Base-by-base conservation (phyloP, 2,888 invertebrate species). In the Pseudococcus jackbeardsleyi region DNA sequence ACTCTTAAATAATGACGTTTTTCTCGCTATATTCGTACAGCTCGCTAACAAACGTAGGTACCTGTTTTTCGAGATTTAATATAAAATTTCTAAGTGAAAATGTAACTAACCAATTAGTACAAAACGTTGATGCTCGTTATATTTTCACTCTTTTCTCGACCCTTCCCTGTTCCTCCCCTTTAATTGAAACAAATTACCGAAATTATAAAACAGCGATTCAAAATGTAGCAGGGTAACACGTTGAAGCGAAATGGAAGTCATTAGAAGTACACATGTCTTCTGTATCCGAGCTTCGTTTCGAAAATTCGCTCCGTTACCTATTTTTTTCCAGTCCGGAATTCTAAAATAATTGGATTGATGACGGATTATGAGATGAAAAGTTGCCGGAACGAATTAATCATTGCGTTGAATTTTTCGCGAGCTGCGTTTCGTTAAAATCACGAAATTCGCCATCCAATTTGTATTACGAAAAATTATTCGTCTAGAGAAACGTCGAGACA, bases 1-100 rank as follows among this genome's bases (percentile, higher is more conserved):
- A 72, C 7, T 72, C 33, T 33, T 72, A 33, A 72, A 72, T 72
- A 15, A 72, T 39, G 72, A 33, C 79, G 79, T 42, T 79, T 79
- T 79, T 42, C 17, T 26, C 33, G 12, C 33, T 19, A 72, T 12
- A 12, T 33, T 72, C 33, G 15, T 33, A 33, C 26, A 33, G 26
- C 26, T 72, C 26, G 4, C 5, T 26, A 33, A 42, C 22, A 79
- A 42, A n/a, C 33, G 26, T 33, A 3, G 26, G 7, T 46, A 42
- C 46, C 42, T n/a, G n/a, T 33, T 26, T 42, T 79, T 79, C 17
- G n/a, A n/a, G n/a, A 79, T 79, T 79, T 42, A 22, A 72, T 33
- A 79, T n/a, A 42, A 79, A 39, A 42, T 79, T 79, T 19, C 15
- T 33, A 42, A 79, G 79, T 79, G 79, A 42, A 79, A 79, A 79